phyloP scores from a whole-genome alignment of 92 coral and sea anemone genomes.

The Virgularia gustaviana region DNA sequence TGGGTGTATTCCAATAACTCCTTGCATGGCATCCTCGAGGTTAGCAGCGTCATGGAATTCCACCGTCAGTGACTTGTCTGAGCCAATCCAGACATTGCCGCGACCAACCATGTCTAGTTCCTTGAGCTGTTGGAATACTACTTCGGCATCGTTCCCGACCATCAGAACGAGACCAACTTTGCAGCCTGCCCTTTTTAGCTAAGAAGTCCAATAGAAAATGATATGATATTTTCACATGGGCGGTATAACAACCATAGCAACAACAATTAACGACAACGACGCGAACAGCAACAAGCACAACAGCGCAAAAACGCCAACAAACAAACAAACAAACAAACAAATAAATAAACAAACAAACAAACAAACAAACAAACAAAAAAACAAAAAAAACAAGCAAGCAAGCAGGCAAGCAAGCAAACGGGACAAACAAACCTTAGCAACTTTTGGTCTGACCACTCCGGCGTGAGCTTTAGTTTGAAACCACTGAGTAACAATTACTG shows the following conservation, averaged over 20 bases:
- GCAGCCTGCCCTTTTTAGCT: slow-evolving; percentile 81
- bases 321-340: no score
- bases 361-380: neutral
- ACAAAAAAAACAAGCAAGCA: neutral
- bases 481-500: slow-evolving; percentile 72
- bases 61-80: slow-evolving; percentile 91
- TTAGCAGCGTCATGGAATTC: slow-evolving; percentile 76
- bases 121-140: slow-evolving; percentile 93
- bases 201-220: no score
- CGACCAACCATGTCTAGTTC: slow-evolving; percentile 98
- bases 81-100: slow-evolving; percentile 96
- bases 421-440: slow-evolving; percentile 79
- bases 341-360: neutral
- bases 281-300: neutral
- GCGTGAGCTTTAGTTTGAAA: slow-evolving; percentile 89
- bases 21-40: slow-evolving; percentile 87
- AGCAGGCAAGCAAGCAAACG: no score
- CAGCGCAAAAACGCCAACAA: neutral
- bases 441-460: slow-evolving; percentile 82
- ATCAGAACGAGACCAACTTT: slow-evolving; percentile 87
- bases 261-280: neutral
- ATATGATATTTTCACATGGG: no score
- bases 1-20: slow-evolving; percentile 97
- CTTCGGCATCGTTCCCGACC: slow-evolving; percentile 96
- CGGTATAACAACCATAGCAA: neutral